Conservation (phyloP, 2,888 invertebrate genomes). For the Acronicta leporina region DNA sequence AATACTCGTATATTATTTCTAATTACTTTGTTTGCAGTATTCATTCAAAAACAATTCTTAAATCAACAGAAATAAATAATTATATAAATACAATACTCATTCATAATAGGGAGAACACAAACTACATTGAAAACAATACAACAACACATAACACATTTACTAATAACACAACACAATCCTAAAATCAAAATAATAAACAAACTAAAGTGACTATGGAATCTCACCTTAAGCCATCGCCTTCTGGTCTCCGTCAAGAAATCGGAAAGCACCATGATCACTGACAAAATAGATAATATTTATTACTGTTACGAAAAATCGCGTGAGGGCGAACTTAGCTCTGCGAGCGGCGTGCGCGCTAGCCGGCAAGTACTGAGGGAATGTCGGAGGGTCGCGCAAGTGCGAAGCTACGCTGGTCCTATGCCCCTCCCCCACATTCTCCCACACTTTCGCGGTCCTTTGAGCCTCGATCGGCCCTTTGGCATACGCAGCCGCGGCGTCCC, state of each 20-base stretch:
- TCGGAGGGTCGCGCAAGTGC: slow-evolving; percentile 50
- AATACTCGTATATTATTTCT: no score
- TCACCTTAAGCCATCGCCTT: slow-evolving; percentile 83
- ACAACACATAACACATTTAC: slow-evolving; percentile 13
- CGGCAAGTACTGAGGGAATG: slow-evolving; percentile 69
- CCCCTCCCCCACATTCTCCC: slow-evolving; percentile 46
- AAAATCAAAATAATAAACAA: slow-evolving; percentile 6
- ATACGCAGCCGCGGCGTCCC: slow-evolving; percentile 7
- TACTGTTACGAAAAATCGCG: slow-evolving; percentile 47
- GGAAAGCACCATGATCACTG: slow-evolving; percentile 77
- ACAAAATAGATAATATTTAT: slow-evolving; percentile 26
- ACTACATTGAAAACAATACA: slow-evolving; percentile 24
- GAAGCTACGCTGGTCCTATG: slow-evolving; percentile 41
- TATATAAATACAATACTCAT: slow-evolving; percentile 5
- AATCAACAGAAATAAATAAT: not conserved
- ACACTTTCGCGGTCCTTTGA: slow-evolving; percentile 10
- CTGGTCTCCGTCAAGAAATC: slow-evolving; percentile 84
- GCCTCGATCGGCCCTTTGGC: not conserved
- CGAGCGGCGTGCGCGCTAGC: slow-evolving; percentile 59
- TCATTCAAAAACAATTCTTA: not conserved
- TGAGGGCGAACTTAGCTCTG: slow-evolving; percentile 33
- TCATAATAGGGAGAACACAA: slow-evolving; percentile 9
- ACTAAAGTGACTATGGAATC: slow-evolving; percentile 21
- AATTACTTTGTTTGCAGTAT: not conserved
- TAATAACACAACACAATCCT: slow-evolving; percentile 13